Evolutionary conservation across 2,888 invertebrate genomes (phyloP).

Genomic region (Drosophila flavopinicola): DNA sequence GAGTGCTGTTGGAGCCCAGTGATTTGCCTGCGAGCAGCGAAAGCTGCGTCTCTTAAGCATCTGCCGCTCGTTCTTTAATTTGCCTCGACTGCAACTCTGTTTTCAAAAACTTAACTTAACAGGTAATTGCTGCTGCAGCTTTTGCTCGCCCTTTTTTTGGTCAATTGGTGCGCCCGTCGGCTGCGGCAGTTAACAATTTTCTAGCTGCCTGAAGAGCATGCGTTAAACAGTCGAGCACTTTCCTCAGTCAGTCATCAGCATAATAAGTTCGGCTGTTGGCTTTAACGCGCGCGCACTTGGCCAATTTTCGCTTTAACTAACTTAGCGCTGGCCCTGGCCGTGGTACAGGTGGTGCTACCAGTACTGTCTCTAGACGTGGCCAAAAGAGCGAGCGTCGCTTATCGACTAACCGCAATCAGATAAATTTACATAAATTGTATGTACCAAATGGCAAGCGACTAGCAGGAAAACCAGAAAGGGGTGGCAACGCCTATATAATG

Average conservation of each 20-base stretch:
- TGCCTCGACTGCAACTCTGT: conserved; percentile 15
- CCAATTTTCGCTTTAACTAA: conserved; percentile 69
- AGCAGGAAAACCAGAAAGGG: conserved; percentile 12
- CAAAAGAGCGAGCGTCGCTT: conserved; percentile 34
- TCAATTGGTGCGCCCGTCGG: background rate
- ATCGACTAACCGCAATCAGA: conserved; percentile 64
- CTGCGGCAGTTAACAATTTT: conserved; percentile 12
- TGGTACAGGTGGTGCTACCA: no score
- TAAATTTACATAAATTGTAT: conserved; percentile 73
- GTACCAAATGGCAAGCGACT: conserved; percentile 44
- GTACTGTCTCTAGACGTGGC: no score
- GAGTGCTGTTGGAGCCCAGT: conserved; percentile 4
- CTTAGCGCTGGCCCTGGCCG: conserved; percentile 57
- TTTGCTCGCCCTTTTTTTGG: background rate
- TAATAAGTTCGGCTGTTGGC: conserved; percentile 26
- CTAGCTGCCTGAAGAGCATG: conserved; percentile 7
- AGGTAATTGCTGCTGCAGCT: conserved; percentile 28
- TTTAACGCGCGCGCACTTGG: conserved; percentile 52
- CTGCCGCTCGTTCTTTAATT: conserved; percentile 20
- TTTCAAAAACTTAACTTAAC: conserved; percentile 6
- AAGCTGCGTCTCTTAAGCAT: conserved; percentile 37
- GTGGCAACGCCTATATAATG: conserved; percentile 19
- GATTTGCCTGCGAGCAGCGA: conserved; percentile 55
- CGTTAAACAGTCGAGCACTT: conserved; percentile 14
- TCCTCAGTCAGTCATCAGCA: conserved; percentile 7